These are phyloP conservation scores for Nomada flava DNA, from an alignment of 2,888 invertebrate genomes.

Conservation along the genomic window DNA sequence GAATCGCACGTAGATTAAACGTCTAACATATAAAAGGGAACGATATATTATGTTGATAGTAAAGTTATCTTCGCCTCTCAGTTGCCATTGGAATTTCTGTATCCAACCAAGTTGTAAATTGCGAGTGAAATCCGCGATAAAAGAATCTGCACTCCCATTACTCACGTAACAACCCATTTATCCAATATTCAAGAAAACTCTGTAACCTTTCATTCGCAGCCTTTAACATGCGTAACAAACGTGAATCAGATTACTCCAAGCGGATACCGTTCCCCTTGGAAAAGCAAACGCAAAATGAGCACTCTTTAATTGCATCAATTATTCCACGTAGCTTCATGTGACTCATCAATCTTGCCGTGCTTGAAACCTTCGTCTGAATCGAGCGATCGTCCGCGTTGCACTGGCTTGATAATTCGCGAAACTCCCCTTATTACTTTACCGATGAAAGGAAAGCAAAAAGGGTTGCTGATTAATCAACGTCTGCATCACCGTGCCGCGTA, in stretches of 20 bases:
- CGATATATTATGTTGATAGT: too few species aligned
- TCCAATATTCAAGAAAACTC: not conserved
- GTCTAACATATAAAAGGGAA: too few species aligned
- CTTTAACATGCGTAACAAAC: constrained; percentile 12
- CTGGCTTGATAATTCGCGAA: constrained; percentile 46
- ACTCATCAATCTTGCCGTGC: constrained; percentile 31
- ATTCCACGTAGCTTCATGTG: constrained; percentile 29
- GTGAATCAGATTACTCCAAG: constrained; percentile 31
- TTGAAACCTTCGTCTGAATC: constrained; percentile 16
- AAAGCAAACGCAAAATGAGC: constrained; percentile 28
- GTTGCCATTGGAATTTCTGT: too few species aligned
- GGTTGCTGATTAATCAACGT: constrained; percentile 57
- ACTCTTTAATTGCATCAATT: constrained; percentile 46
- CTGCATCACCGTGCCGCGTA: not conserved
- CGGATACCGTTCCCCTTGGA: not conserved
- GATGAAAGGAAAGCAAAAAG: constrained; percentile 30
- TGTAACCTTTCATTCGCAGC: not conserved
- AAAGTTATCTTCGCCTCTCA: too few species aligned
- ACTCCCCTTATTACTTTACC: constrained; percentile 40
- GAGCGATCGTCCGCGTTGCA: constrained; percentile 27
- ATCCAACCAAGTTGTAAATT: too few species aligned
- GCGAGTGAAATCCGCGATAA: too few species aligned
- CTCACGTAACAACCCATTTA: not conserved
- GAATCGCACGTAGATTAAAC: too few species aligned
- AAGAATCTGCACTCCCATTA: not conserved